phyloP scores from a whole-genome alignment of 2,797 vertebrate species.

The Myripristis jacobus region DNA sequence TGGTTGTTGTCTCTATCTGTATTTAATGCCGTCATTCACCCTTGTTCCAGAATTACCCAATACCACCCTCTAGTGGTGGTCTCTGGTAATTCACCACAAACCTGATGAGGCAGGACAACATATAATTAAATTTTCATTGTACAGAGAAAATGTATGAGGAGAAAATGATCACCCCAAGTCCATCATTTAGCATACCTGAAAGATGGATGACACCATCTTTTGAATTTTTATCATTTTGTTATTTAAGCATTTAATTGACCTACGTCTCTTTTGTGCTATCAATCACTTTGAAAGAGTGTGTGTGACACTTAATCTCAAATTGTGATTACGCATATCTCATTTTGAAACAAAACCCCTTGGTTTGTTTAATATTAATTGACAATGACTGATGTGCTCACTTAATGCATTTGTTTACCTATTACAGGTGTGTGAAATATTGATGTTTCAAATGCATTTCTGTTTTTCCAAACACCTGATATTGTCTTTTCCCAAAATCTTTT shows the following conservation, averaged over 20 bases:
- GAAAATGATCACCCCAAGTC: background rate
- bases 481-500: background rate
- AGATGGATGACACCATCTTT: background rate
- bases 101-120: background rate
- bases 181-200: background rate
- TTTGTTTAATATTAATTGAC: background rate
- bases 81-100: conserved; percentile 20
- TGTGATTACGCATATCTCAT: background rate
- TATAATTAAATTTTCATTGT: background rate
- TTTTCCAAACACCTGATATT: background rate
- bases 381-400: background rate
- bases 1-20: background rate
- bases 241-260: background rate
- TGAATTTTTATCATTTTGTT: no score
- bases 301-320: no score
- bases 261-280: background rate
- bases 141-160: background rate
- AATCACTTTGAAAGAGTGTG: background rate
- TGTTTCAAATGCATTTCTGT: background rate
- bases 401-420: background rate
- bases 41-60: conserved; percentile 6
- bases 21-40: background rate
- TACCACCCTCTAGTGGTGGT: conserved; percentile 63
- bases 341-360: background rate
- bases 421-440: background rate